Evolutionary conservation across 2,113 vertebrate genomes (phyloP).

Genomic region (Nibea coibor): DNA sequence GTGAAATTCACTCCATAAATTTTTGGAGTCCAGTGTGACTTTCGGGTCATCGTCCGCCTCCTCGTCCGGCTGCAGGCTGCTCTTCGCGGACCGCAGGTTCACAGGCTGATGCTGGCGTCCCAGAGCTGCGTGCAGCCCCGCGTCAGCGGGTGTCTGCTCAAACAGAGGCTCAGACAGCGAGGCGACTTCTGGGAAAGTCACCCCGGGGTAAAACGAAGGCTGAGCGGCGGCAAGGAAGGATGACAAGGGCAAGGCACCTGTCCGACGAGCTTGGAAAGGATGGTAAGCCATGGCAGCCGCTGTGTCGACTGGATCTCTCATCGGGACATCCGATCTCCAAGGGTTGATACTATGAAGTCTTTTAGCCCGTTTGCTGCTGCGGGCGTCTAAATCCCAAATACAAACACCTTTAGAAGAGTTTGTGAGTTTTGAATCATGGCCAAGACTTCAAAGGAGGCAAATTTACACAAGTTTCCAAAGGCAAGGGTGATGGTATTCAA

Average conservation of each 20-base stretch:
- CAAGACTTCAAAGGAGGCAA: neutral
- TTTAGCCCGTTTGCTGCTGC: neutral
- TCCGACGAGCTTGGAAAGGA: constrained; percentile 90
- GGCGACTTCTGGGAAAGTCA: constrained; percentile 85
- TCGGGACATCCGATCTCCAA: constrained; percentile 86
- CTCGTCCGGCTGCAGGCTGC: constrained; percentile 88
- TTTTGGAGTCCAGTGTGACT: constrained; percentile 94
- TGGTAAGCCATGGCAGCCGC: constrained; percentile 94
- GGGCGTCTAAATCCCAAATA: neutral
- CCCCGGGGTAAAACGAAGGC: constrained; percentile 89
- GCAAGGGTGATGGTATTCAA: neutral
- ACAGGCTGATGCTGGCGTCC: constrained; percentile 87
- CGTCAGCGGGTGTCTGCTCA: constrained; percentile 85
- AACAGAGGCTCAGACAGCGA: constrained; percentile 86
- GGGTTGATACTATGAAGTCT: neutral
- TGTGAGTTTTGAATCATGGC: constrained; percentile 9
- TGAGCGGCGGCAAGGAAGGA: constrained; percentile 89
- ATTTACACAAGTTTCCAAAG: neutral
- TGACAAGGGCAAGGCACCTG: constrained; percentile 90
- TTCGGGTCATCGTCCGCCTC: constrained; percentile 93
- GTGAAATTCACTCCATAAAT: constrained; percentile 97
- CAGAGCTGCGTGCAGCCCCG: constrained; percentile 87
- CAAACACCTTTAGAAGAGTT: neutral
- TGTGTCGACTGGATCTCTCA: constrained; percentile 92
- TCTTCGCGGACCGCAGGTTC: constrained; percentile 85